These are phyloP conservation scores for Isoperla grammatica DNA, from an alignment of 2,888 invertebrate genomes.

Conservation along the genomic window DNA sequence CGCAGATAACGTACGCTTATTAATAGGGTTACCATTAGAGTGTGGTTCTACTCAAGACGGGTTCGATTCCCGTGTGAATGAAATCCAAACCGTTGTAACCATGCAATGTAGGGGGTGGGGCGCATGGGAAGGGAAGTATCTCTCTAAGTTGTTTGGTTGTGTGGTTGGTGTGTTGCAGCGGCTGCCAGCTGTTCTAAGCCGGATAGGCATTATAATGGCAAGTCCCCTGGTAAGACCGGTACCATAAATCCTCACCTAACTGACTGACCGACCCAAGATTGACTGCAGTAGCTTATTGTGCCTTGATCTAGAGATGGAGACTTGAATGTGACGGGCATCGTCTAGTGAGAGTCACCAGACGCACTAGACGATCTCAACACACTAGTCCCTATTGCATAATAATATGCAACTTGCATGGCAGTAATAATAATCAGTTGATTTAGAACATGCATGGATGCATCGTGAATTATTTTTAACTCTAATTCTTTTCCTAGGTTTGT, in stretches of 20 bases:
- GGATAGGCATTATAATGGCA: constrained; percentile 94
- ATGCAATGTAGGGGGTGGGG: too few species aligned
- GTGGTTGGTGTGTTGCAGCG: constrained; percentile 60
- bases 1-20: too few species aligned
- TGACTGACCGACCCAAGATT: constrained; percentile 20
- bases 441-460: too few species aligned
- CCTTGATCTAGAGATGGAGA: not conserved
- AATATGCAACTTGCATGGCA: too few species aligned
- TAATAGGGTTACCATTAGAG: not conserved
- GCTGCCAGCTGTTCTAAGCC: constrained; percentile 92
- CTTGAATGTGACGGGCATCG: too few species aligned
- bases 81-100: too few species aligned
- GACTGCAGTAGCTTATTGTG: not conserved
- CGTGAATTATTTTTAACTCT: too few species aligned
- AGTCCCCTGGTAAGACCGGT: constrained; percentile 81
- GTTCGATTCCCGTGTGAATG: not conserved
- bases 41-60: constrained; percentile 12
- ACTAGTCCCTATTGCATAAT: too few species aligned
- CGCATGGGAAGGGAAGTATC: constrained; percentile 1
- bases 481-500: too few species aligned
- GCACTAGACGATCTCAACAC: too few species aligned
- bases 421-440: too few species aligned
- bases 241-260: constrained; percentile 25
- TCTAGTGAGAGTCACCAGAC: too few species aligned
- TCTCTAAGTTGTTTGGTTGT: constrained; percentile 23